Evolutionary conservation across 2,888 invertebrate species (phyloP), one percentile per base, ranked within the genome.

Genomic region (Hemaris fuciformis): DNA sequence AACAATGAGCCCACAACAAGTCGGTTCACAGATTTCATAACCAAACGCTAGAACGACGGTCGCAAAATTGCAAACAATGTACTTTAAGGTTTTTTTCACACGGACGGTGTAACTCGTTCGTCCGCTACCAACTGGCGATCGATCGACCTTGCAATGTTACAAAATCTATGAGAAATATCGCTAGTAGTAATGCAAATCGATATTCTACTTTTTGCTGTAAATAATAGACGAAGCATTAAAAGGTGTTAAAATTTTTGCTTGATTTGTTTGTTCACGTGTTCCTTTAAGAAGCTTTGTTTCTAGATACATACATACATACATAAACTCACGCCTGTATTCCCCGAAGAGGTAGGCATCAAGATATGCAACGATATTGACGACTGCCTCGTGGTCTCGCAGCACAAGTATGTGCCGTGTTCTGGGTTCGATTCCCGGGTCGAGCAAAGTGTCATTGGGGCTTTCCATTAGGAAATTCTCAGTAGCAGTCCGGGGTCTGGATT

Each of bases 71-170:
- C 57, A 45, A 57, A 62, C 38, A 62, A 56, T n/a, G 23, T 27
- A 57, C 57, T 43, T 46, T 43, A 64, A 62, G 64, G 69, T 80
- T 85, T 84, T 86, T 86, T 86, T 80, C 76, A 75, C 72, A 81
- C 83, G 80, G 69, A 81, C 82, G 80, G 69, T 66, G 65, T 57
- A 59, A 59, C 38, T 38, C 38, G 38, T 38, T 38, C 38, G 38
- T 38, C 38, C 38, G 38, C 5, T 38, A 38, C 38, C n/a, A 62
- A 64, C 59, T 62, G 64, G 62, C 69, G 67, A 68, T 71, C 72
- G 66, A 34, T 42, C 67, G 75, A 71, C 83, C 82, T 84, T 81
- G 82, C 62, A 7, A 60, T 60, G 66, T 85, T 83, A 77, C 84
- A 81, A 80, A 76, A 80, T 70, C 64, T 66, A 70, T 69, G 70